A percentile compares a stretch with the other conserved stretches of the same genome.
Evolutionary conservation across 2,113 vertebrate species (phyloP).

Genomic region (Thamnophis sirtalis): DNA sequence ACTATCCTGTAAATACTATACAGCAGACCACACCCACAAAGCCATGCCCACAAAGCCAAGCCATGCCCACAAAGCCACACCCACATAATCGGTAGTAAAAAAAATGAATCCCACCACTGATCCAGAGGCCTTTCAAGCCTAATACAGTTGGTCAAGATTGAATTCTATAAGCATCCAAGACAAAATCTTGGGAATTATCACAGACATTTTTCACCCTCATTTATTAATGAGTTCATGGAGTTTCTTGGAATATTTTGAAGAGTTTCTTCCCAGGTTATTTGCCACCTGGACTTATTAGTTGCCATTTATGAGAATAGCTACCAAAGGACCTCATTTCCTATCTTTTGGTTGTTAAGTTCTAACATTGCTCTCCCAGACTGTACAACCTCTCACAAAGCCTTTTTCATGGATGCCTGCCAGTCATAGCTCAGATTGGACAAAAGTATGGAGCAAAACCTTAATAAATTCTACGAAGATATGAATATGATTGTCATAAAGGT

Average conservation of each 20-base stretch:
- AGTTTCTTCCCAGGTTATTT: neutral
- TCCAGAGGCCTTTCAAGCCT: neutral
- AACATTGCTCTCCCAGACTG: neutral
- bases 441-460: neutral
- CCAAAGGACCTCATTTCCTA: neutral
- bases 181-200: neutral
- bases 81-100: no score
- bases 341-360: neutral
- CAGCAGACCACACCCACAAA: no score
- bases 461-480: neutral
- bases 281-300: neutral
- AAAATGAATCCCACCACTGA: no score
- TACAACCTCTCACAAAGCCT: neutral
- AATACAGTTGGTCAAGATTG: neutral
- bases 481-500: neutral
- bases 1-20: no score
- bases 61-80: no score
- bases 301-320: neutral
- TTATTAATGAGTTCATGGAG: neutral
- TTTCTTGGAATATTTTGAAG: neutral
- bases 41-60: no score
- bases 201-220: neutral
- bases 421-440: neutral
- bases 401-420: neutral
- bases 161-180: neutral